phyloP scores from a whole-genome alignment of 2,113 vertebrate genomes.

The Lophius piscatorius region DNA sequence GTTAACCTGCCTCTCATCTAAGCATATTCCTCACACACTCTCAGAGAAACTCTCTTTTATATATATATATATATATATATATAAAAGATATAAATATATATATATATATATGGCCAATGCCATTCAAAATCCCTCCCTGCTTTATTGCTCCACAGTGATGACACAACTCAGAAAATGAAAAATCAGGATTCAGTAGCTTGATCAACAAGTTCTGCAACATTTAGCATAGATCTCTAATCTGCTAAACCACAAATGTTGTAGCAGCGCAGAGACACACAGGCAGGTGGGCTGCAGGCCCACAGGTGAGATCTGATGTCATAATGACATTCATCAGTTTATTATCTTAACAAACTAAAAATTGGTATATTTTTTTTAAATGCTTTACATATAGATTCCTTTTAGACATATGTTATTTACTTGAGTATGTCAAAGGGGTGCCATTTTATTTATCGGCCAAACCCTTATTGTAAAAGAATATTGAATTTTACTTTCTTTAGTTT shows the following conservation, averaged over 20 bases:
- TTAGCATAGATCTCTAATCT: not conserved
- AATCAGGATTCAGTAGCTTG: slow-evolving; percentile 9
- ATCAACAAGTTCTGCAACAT: not conserved
- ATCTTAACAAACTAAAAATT: not conserved
- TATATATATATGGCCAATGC: slow-evolving; percentile 50
- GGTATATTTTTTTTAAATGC: no score
- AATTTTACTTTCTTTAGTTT: no score
- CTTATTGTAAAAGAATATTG: no score
- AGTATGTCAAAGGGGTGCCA: no score
- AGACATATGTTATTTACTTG: no score
- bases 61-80: no score
- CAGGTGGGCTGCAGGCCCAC: no score
- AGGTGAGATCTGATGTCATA: not conserved
- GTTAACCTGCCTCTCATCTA: slow-evolving; percentile 66
- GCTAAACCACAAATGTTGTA: not conserved
- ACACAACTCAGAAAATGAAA: no score
- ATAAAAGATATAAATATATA: no score
- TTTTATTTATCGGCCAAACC: no score
- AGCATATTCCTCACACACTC: slow-evolving; percentile 48
- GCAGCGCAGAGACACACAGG: not conserved
- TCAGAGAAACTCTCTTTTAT: slow-evolving; percentile 50
- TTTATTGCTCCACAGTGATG: slow-evolving; percentile 13
- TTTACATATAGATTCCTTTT: no score
- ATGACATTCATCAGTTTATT: not conserved
- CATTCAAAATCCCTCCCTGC: slow-evolving; percentile 46